phyloP scores from a whole-genome alignment of 2,888 invertebrate genomes.

The Mactromeris polynyma region DNA sequence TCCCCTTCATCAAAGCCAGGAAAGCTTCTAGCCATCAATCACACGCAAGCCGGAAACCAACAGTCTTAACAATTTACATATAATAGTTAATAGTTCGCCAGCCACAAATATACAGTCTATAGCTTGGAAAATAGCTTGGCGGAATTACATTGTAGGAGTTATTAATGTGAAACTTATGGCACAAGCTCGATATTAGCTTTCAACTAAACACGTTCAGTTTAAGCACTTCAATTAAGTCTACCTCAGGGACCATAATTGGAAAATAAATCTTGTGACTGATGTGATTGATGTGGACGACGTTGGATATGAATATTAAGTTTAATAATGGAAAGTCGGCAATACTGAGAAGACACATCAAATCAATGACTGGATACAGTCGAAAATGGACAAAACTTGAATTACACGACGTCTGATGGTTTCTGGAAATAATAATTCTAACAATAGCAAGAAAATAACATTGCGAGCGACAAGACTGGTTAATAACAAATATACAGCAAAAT shows the following conservation, averaged over 20 bases:
- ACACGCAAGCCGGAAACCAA: slow-evolving; percentile 18
- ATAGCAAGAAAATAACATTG: not conserved
- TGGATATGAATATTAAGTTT: slow-evolving; percentile 7
- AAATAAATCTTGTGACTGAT: not conserved
- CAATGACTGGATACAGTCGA: not conserved
- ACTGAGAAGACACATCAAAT: not conserved
- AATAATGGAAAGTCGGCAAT: not conserved
- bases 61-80: slow-evolving; percentile 25
- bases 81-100: slow-evolving; percentile 19
- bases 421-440: not conserved
- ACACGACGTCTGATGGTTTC: not conserved
- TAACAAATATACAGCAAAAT: not conserved
- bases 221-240: slow-evolving; percentile 6
- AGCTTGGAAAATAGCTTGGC: not conserved
- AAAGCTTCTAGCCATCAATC: slow-evolving; percentile 13
- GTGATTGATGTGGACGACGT: not conserved
- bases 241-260: not conserved
- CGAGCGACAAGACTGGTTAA: not conserved
- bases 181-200: slow-evolving; percentile 7
- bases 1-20: slow-evolving; percentile 28
- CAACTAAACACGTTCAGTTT: not conserved
- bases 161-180: not conserved
- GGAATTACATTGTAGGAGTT: slow-evolving; percentile 1
- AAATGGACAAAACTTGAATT: not conserved
- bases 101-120: slow-evolving; percentile 11